Percentiles rank a stretch among this genome's conserved stretches.
These are phyloP conservation scores for Genyomyrus donnyi DNA, from an alignment of 2,113 vertebrate species.

Conservation along the genomic window DNA sequence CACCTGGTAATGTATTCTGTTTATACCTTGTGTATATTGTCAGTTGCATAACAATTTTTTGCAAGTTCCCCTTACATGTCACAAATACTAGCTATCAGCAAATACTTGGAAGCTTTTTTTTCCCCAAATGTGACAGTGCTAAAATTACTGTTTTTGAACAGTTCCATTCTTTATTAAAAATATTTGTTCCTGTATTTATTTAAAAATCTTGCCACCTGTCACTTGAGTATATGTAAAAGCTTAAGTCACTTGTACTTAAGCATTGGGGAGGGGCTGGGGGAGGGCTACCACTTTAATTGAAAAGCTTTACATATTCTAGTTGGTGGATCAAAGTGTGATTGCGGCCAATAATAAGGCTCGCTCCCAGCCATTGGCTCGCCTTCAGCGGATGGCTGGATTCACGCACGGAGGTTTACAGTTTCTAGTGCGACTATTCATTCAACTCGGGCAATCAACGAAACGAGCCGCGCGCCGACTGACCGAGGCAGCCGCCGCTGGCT, in stretches of 20 bases:
- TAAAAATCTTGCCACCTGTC: not conserved
- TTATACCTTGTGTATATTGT: not conserved
- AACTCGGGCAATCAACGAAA: constrained; percentile 49
- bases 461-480: constrained; percentile 37
- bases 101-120: not conserved
- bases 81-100: not conserved
- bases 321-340: constrained; percentile 62
- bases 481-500: constrained; percentile 34
- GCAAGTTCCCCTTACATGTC: not conserved
- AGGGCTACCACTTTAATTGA: constrained; percentile 53
- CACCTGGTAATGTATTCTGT: not conserved
- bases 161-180: not conserved
- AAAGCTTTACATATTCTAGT: constrained; percentile 51
- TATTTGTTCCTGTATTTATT: not conserved
- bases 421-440: constrained; percentile 53
- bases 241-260: not conserved
- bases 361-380: constrained; percentile 65
- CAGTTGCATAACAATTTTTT: not conserved
- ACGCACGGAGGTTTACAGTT: constrained; percentile 59
- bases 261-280: not conserved
- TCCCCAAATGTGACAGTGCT: not conserved
- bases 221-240: not conserved
- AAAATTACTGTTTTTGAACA: not conserved
- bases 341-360: constrained; percentile 57
- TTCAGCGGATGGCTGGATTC: constrained; percentile 58